These are phyloP conservation scores for Henicopernis longicauda DNA, from an alignment of 2,113 vertebrate genomes.

Conservation along the genomic window DNA sequence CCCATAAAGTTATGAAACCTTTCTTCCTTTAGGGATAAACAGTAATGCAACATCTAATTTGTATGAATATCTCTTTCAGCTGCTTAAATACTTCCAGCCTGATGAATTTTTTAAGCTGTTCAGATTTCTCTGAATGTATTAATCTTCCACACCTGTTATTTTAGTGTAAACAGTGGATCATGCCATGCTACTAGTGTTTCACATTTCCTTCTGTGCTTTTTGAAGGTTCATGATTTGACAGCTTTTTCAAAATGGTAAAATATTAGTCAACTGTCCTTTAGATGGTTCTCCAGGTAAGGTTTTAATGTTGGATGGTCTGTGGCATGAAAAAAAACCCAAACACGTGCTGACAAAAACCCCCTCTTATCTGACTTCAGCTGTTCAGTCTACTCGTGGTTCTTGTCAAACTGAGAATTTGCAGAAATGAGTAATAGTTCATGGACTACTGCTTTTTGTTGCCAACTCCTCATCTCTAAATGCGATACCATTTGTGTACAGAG, in stretches of 20 bases:
- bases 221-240: not conserved
- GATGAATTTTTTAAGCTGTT: slow-evolving; percentile 2
- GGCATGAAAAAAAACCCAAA: not conserved
- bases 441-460: not conserved
- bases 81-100: slow-evolving; percentile 1
- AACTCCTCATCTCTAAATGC: not conserved
- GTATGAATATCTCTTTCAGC: not conserved
- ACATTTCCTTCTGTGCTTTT: not conserved
- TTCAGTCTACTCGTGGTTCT: not conserved
- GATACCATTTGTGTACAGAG: not conserved
- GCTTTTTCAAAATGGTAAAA: not conserved
- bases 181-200: not conserved
- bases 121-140: not conserved
- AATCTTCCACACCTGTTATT: not conserved
- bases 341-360: not conserved
- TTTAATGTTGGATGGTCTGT: not conserved
- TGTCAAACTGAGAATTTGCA: not conserved
- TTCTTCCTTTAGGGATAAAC: slow-evolving; percentile 36
- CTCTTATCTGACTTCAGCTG: not conserved
- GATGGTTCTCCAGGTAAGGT: not conserved
- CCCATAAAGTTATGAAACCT: slow-evolving; percentile 33
- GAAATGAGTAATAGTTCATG: not conserved
- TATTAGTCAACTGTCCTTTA: not conserved
- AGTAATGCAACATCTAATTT: slow-evolving; percentile 16
- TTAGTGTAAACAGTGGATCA: not conserved